Evolutionary conservation across 2,113 vertebrate species (phyloP), one percentile per base, ranked within the genome.

Genomic region (Prionailurus viverrinus): DNA sequence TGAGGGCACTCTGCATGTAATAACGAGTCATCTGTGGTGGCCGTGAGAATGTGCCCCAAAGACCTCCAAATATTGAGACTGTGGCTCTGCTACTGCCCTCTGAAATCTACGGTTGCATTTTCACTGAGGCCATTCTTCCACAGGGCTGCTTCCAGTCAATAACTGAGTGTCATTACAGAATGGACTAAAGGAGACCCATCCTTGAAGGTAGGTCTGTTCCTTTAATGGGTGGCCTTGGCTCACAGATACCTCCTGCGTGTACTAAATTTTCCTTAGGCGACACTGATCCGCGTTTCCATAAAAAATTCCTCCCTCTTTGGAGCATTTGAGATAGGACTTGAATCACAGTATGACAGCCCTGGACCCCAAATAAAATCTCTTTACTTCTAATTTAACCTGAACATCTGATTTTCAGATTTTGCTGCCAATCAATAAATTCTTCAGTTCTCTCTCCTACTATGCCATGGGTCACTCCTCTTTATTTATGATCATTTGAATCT

Each of bases 61-160:
- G 33, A 12, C 41, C 4, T n/a, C 9, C 8, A 41, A 12, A 74
- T 5, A 7, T 12, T 4, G 0, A 55, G n/a, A 11, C 11, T 29
- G 23, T 9, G 21, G 41, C 2, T 33, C 29, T 7, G 10, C 23
- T 18, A n/a, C 74, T 80, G 29, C 73, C 23, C 11, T 65, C 18
- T 51, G 82, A 86, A 63, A 39, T 33, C 27, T n/a, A 51, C 33
- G 8, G n/a, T 29, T 65, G 41, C 33, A 29, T 81, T 31, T 81
- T 7, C 31, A 3, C 65, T 39, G 7, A 36, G 3, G 31, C 71
- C 16, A 14, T 13, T 7, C 0, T 51, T 55, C 27, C 16, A 1
- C 5, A 33, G 25, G 27, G 25, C 39, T 63, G 9, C 25, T 65
- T 63, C 53, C 12, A 13, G 39, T 9, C 51, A 31, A 8, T 9